Evolutionary conservation across 2,888 invertebrate species (phyloP), one percentile per base, ranked within the genome.

Genomic region (Orthonevra nobilis): DNA sequence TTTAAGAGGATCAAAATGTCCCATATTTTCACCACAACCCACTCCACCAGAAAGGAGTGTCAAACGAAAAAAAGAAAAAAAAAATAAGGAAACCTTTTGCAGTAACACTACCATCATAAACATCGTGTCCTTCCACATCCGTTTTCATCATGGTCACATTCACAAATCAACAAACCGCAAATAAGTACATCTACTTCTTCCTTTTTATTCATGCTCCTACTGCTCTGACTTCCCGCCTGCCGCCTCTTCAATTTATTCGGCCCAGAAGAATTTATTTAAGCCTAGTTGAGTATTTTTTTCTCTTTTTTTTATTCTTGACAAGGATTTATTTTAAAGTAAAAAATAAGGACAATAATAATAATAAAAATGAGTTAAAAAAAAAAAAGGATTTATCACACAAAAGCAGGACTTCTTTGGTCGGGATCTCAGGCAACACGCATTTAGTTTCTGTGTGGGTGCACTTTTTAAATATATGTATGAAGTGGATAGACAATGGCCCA

Each of bases 151-250:
- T 23, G 23, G 3, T 3, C 34, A 52, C 73, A 64, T 64, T 60
- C 32, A 64, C 64, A 77, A 70, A 52, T 77, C 77, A 77, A 77
- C 77, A 77, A 77, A 72, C 77, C 64, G 72, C 64, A 72, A 77
- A 60, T 60, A 64, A 66, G 52, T 60, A 70, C 32, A 60, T 69
- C 32, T 50, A 42, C 12, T 44, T 36, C 46, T 28, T 48, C 44
- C 64, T 26, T 36, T 14, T 32, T n/a, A 5, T n/a, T 14, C 42
- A 7, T 23, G 12, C 26, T 9, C 12, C 12, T 5, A n/a, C n/a
- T n/a, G n/a, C 19, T 5, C n/a, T 17, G 12, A 7, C 19, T 10
- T 7, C 2, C 28, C 34, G 17, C 19, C 12, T 50, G 23, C 46
- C 20, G 20, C 32, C 15, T 52, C 46, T 77, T 23, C 26, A 52